phyloP scores from a whole-genome alignment of 1,140 invertebrate genomes.

The Drosophila pseudoobscura region DNA sequence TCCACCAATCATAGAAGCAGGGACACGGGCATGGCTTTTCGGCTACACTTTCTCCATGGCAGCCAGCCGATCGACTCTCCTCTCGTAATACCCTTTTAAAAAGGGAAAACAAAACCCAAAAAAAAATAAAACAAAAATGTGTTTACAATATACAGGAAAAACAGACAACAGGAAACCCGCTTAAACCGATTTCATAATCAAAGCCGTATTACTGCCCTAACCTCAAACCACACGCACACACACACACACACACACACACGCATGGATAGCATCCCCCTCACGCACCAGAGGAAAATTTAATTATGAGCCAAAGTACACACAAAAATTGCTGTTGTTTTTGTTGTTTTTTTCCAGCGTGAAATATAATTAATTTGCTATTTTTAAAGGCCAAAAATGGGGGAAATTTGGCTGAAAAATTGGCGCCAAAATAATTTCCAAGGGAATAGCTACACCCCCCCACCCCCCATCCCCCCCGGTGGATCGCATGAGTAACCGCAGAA shows the following conservation, averaged over 20 bases:
- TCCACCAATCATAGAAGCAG: no score
- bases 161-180: conserved; percentile 25
- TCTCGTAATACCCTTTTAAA: conserved; percentile 18
- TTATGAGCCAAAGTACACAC: conserved; percentile 42
- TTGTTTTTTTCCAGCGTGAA: conserved; percentile 25
- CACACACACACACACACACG: not conserved
- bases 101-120: conserved; percentile 21
- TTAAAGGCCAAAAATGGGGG: conserved; percentile 51
- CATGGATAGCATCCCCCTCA: not conserved
- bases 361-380: conserved; percentile 69
- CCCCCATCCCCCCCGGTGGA: no score
- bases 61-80: no score
- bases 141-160: not conserved
- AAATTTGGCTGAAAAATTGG: conserved; percentile 51
- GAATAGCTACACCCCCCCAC: no score
- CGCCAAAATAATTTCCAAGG: conserved; percentile 24
- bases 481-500: conserved; percentile 55
- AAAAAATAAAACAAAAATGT: not conserved
- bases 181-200: conserved; percentile 80
- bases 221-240: conserved; percentile 5
- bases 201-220: conserved; percentile 58
- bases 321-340: conserved; percentile 20
- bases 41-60: no score
- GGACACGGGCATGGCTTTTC: no score
- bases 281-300: conserved; percentile 57